Percentiles rank a stretch among this genome's conserved stretches.
Evolutionary conservation across 2,797 vertebrate species (phyloP).

Genomic region (Fratercula arctica): DNA sequence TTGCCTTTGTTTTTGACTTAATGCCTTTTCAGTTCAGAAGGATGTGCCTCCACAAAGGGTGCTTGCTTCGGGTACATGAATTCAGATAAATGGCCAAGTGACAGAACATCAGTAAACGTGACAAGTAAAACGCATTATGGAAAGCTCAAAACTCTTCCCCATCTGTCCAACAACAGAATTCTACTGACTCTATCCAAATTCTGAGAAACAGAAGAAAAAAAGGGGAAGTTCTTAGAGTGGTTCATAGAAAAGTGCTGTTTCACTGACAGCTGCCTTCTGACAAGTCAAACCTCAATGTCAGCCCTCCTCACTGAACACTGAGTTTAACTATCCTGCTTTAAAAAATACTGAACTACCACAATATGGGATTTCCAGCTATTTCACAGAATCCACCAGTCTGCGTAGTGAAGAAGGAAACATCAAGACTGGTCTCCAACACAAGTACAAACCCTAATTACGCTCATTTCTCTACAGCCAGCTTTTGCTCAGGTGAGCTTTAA

Average conservation of each 20-base stretch:
- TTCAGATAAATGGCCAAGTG: background rate
- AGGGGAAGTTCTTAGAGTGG: background rate
- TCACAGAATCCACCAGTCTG: accelerated
- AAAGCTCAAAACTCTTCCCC: background rate
- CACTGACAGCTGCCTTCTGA: background rate
- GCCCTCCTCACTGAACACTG: background rate
- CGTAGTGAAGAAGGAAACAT: background rate
- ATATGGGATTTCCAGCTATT: accelerated
- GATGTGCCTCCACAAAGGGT: too few relatives aligned
- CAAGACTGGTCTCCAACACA: background rate
- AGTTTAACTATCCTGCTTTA: background rate
- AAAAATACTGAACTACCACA: background rate
- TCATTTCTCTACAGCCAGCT: background rate
- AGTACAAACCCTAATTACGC: too few relatives aligned
- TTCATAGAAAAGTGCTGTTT: accelerated
- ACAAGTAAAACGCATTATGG: accelerated
- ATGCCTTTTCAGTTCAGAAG: background rate
- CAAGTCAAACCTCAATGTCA: background rate
- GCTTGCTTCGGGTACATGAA: background rate
- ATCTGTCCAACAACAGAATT: background rate
- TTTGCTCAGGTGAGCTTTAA: background rate
- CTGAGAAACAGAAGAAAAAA: background rate
- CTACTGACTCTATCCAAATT: background rate
- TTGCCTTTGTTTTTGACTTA: background rate
- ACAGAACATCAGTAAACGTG: background rate